Percentiles rank a stretch among this genome's conserved stretches.
These are phyloP conservation scores for Odontothrips loti DNA, from an alignment of 2,888 invertebrate genomes.

Conservation along the genomic window DNA sequence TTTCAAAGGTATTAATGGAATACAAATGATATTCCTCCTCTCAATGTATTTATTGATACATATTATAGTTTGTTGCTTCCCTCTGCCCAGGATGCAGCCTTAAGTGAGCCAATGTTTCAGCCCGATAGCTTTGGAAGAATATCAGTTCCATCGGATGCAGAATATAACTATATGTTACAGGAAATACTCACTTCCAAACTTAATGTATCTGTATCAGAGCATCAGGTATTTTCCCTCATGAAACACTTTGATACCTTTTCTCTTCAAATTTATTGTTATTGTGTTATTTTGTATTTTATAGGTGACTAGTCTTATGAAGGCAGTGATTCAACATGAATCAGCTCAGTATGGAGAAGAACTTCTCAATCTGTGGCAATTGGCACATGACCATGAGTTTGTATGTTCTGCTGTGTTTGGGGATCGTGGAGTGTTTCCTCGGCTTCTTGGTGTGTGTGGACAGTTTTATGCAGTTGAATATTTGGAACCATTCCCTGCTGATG, in stretches of 20 bases:
- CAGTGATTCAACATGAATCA: constrained; percentile 29
- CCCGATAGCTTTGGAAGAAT: constrained; percentile 3
- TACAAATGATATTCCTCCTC: constrained; percentile 33
- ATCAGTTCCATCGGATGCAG: constrained; percentile 23
- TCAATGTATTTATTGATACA: constrained; percentile 39
- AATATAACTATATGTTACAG: constrained; percentile 26
- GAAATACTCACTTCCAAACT: constrained; percentile 28
- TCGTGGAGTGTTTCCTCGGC: constrained; percentile 59
- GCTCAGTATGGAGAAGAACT: constrained; percentile 47
- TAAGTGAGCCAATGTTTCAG: constrained; percentile 3
- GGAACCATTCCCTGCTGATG: constrained; percentile 51
- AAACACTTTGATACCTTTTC: neutral
- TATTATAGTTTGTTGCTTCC: neutral
- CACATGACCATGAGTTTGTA: constrained; percentile 65
- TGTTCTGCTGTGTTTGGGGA: constrained; percentile 57
- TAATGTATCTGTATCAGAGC: constrained; percentile 28
- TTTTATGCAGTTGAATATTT: constrained; percentile 63
- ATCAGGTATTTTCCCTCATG: neutral
- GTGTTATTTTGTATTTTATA: neutral
- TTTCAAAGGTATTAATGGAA: constrained; percentile 34
- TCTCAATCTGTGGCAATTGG: constrained; percentile 59
- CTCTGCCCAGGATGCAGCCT: neutral
- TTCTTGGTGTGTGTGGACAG: constrained; percentile 63
- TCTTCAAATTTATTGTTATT: neutral
- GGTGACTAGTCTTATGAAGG: constrained; percentile 2